A percentile compares a stretch with the other conserved stretches of the same genome.
Evolutionary conservation across 2,888 invertebrate species (phyloP).

Genomic region (Thumatha senex): DNA sequence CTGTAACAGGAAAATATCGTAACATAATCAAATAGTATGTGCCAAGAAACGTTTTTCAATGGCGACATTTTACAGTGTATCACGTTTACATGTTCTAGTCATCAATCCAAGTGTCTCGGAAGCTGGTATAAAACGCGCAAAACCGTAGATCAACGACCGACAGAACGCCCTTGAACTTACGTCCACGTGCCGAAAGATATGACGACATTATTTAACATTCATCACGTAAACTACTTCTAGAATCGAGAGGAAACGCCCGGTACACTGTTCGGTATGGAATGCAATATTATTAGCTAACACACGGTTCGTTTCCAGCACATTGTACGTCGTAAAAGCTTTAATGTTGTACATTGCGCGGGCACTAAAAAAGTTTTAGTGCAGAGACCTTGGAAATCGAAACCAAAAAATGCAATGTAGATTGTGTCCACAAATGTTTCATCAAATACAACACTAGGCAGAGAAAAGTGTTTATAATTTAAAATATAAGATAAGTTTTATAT

Average conservation of each 20-base stretch:
- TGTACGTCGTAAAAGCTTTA: slow-evolving; percentile 14
- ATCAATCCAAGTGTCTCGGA: slow-evolving; percentile 52
- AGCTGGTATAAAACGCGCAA: slow-evolving; percentile 53
- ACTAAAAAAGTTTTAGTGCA: slow-evolving; percentile 8
- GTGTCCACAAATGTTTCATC: background rate
- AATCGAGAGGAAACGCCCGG: slow-evolving; percentile 45
- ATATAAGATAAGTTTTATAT: too few species aligned
- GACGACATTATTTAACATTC: slow-evolving; percentile 48
- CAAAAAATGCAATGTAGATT: slow-evolving; percentile 7
- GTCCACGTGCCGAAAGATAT: slow-evolving; percentile 41
- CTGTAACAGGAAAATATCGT: slow-evolving; percentile 2
- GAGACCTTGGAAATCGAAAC: slow-evolving; percentile 5
- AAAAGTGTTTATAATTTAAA: too few species aligned
- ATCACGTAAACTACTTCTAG: slow-evolving; percentile 43
- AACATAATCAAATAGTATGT: slow-evolving; percentile 19
- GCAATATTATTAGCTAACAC: slow-evolving; percentile 42
- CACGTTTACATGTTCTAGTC: slow-evolving; percentile 38
- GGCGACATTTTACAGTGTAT: slow-evolving; percentile 27
- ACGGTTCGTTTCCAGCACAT: slow-evolving; percentile 19
- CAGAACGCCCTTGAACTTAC: slow-evolving; percentile 63
- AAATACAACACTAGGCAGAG: background rate
- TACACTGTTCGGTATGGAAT: slow-evolving; percentile 39
- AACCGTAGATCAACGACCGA: slow-evolving; percentile 64
- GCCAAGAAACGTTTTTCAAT: slow-evolving; percentile 21
- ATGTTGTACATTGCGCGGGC: slow-evolving; percentile 14